Conservation (phyloP, 2,797 vertebrate species). For the Anas flavirostris region DNA sequence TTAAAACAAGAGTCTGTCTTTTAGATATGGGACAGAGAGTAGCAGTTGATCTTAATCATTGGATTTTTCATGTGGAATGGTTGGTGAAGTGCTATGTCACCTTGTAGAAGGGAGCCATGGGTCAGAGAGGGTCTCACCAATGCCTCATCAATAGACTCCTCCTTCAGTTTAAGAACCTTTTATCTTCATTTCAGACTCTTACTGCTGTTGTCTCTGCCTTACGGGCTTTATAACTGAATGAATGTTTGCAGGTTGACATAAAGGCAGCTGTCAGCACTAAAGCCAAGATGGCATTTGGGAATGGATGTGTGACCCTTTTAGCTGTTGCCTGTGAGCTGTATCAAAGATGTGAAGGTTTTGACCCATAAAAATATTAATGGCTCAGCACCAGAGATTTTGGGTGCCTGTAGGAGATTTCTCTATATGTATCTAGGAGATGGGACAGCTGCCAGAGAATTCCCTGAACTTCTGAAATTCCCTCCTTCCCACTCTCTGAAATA, state of each 20-base stretch:
- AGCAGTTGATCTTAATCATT: background rate
- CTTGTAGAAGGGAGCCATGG: background rate
- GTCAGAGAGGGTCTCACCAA: background rate
- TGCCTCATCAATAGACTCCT: background rate
- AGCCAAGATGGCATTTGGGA: background rate
- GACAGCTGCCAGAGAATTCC: conserved; percentile 11
- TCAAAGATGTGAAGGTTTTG: background rate
- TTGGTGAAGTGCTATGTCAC: background rate
- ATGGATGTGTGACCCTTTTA: background rate
- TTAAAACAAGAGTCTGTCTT: background rate
- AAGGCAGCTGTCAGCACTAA: background rate
- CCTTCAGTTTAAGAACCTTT: background rate
- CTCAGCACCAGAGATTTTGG: background rate
- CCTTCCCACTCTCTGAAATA: conserved; percentile 20
- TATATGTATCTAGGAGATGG: background rate
- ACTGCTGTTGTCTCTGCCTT: background rate
- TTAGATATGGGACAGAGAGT: background rate
- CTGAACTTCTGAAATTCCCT: conserved; percentile 22
- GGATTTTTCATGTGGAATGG: background rate
- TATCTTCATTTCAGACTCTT: background rate
- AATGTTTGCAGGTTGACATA: background rate
- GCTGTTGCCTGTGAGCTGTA: background rate
- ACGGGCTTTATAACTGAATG: background rate
- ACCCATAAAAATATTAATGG: background rate
- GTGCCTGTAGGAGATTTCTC: background rate